Conservation (phyloP, 2,113 vertebrate genomes). For the Cercocebus atys region DNA sequence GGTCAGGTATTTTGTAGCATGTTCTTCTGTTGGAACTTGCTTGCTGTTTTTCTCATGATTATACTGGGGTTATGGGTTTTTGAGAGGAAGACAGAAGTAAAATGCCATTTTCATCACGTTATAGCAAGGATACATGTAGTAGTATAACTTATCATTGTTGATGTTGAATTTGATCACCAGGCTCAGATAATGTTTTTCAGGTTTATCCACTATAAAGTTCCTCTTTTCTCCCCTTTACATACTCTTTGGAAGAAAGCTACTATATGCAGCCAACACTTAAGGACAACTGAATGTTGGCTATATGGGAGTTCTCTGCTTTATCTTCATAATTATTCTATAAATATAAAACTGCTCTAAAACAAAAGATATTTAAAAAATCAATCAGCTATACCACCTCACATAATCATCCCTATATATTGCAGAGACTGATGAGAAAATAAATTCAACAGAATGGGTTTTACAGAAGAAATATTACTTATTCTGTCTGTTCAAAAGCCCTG, state of each 20-base stretch:
- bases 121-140: neutral
- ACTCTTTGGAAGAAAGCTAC: neutral
- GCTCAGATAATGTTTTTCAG: neutral
- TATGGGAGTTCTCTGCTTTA: neutral
- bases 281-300: neutral
- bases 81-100: neutral
- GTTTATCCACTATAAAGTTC: neutral
- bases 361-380: neutral
- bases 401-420: neutral
- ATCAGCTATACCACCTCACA: neutral
- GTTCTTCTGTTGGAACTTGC: accelerated
- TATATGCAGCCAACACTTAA: neutral
- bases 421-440: neutral
- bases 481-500: neutral
- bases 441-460: neutral
- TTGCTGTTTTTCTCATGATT: neutral
- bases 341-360: neutral
- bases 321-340: neutral
- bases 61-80: neutral
- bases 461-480: constrained; percentile 33
- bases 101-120: neutral
- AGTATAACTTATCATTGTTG: neutral
- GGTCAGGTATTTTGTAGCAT: neutral
- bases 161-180: neutral
- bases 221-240: neutral